Base-by-base conservation (phyloP, 2,113 vertebrate species). In the Uria lomvia region DNA sequence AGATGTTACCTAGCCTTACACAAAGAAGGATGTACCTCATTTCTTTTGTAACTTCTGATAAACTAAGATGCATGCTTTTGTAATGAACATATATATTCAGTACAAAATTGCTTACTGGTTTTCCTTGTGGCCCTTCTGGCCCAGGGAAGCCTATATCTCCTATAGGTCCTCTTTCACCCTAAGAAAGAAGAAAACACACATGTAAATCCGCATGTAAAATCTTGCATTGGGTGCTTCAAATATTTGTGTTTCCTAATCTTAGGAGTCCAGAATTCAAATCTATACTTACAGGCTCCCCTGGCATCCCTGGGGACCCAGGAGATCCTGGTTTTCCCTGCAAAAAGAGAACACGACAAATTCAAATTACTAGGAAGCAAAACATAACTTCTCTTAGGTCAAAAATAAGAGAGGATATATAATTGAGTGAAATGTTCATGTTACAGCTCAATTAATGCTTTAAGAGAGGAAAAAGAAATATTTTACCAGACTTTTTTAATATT, bases 91-190 rank as follows among this genome's bases (percentile, higher is more conserved):
- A 52, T 5, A 56, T 7, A 63, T 20, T 50, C 18, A 62, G 12
- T 26, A 72, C 24, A 84, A 55, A 94, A 95, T 86, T 97, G 76
- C 99, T 99, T 98, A 99, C 99, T 89, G 98, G 94, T 96, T 97
- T 98, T 98, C 99, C 99, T 80, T 98, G 96, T 34, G 99, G 99
- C 82, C 99, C 99, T 98, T 99, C 99, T 34, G 99, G 99, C 83
- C 99, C 99, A 8, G 99, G 99, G 97, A 99, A 99, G 83, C 99
- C 99, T 90, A 98, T 98, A 75, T 99, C 99, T 98, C 99, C 99
- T 73, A 99, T 80, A 42, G 99, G 99, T 78, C 99, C 99, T 97
- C 99, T 98, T 85, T 99, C 98, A 92, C 99, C 99, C 99, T 99
- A 58, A 68, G 84, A 77, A 86, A 34, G 65, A 92, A 88, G 17